Evolutionary conservation across 2,797 vertebrate genomes (phyloP).

Genomic region (Prionace glauca): DNA sequence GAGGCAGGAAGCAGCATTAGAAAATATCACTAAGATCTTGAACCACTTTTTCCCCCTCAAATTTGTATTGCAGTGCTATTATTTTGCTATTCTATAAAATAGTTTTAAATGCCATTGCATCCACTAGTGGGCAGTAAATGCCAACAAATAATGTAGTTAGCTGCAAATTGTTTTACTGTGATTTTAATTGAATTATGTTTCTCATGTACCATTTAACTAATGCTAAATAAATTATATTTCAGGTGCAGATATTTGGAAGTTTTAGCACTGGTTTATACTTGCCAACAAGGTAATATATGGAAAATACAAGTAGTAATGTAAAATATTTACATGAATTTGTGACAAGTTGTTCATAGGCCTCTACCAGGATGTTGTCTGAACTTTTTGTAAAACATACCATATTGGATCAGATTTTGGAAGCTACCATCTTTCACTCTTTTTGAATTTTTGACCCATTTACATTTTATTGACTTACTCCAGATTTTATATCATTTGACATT

Average conservation of each 20-base stretch:
- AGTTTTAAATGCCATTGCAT: background rate
- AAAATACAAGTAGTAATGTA: constrained; percentile 21
- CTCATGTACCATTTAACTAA: background rate
- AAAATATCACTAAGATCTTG: background rate
- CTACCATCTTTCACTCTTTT: background rate
- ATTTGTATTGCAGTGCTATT: background rate
- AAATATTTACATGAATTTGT: background rate
- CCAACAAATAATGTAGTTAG: background rate
- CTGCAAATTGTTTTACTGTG: background rate
- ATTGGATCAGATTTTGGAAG: background rate
- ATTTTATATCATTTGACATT: background rate
- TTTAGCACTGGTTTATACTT: constrained; percentile 97
- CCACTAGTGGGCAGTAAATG: constrained; percentile 54
- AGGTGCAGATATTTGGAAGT: constrained; percentile 98
- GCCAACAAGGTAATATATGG: constrained; percentile 79
- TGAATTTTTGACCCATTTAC: background rate
- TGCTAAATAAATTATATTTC: constrained; percentile 47
- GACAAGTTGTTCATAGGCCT: background rate
- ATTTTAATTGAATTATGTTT: background rate
- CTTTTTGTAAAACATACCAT: background rate
- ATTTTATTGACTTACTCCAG: background rate
- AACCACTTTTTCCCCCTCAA: background rate
- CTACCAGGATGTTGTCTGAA: background rate
- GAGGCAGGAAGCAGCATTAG: background rate
- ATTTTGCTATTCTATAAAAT: background rate